Evolutionary conservation across 2,888 invertebrate genomes (phyloP).

Genomic region (Athrips mouffetella): DNA sequence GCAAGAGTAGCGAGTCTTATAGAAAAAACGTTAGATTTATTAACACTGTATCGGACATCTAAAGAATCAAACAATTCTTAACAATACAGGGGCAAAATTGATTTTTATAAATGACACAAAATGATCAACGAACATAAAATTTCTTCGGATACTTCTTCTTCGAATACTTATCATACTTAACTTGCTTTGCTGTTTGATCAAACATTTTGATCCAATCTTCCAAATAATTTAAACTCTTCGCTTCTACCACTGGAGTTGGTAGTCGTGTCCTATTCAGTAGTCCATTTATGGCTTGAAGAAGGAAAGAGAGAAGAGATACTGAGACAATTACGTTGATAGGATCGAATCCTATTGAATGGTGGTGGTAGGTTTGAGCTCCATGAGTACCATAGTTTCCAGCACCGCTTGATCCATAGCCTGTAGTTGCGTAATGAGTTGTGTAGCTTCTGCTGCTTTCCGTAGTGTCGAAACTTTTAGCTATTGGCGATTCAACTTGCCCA

Average conservation of each 20-base stretch:
- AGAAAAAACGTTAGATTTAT: no score
- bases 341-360: slow-evolving; percentile 74
- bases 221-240: slow-evolving; percentile 38
- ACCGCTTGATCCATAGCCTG: slow-evolving; percentile 56
- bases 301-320: slow-evolving; percentile 64
- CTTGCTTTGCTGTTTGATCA: slow-evolving; percentile 36
- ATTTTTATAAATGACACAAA: not conserved
- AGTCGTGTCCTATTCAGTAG: slow-evolving; percentile 53
- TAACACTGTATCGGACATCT: no score
- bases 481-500: slow-evolving; percentile 56
- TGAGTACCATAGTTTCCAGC: slow-evolving; percentile 44
- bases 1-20: no score
- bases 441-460: slow-evolving; percentile 44
- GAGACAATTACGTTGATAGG: slow-evolving; percentile 72
- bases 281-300: slow-evolving; percentile 68
- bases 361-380: slow-evolving; percentile 53
- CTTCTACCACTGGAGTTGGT: slow-evolving; percentile 64
- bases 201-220: slow-evolving; percentile 50
- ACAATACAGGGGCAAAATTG: no score
- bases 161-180: slow-evolving; percentile 39
- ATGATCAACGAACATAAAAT: slow-evolving; percentile 33
- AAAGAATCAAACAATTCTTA: no score
- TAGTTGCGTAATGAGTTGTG: slow-evolving; percentile 47
- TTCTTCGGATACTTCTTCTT: slow-evolving; percentile 52
- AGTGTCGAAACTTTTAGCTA: slow-evolving; percentile 34